Evolutionary conservation across 2,113 vertebrate genomes (phyloP), one percentile per base, ranked within the genome.

Genomic region (Leptosomus discolor): DNA sequence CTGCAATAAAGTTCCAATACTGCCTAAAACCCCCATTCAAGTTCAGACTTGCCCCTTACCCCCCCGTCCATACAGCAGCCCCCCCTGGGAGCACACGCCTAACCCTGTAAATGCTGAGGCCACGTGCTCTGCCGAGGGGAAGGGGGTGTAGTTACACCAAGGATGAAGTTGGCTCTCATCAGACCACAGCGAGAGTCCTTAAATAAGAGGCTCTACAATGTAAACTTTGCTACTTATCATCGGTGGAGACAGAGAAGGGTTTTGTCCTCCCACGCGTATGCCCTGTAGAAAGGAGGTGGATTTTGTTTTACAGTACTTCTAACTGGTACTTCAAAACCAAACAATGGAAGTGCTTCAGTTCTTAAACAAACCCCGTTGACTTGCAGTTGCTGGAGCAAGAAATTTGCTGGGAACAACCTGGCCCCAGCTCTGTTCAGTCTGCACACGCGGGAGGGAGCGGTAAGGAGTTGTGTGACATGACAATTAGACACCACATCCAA

Each of bases 1-100:
- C 90, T 95, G 95, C 84, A 96, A 95, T 79, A 71, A 80, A 93
- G 67, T 94, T 95, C 85, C 96, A 98, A 95, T 93, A 96, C 97
- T 97, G 97, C 88, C 94, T 63, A 87, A 82, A 96, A 74, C 91
- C 96, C 81, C 37, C 75, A 76, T 94, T 96, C 91, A 73, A 91
- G 95, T 93, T 82, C 61, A 82, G 78, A 63, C 8, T 78, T 90
- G 58, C 92, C 85, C 51, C 2, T 51, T 41, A 4, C 53, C 81
- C 95, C 51, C 73, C 58, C 13, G 43, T 23, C n/a, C 24, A 9
- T 20, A 26, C 16, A 45, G 67, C 17, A 63, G 18, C 30, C 64
- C 71, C 92, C 56, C 19, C 45, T 46, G 15, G 11, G 18, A 64
- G 27, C n/a, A 36, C 3, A 46, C 45, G 45, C 45, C 19, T 46